Percentiles rank a stretch among this genome's conserved stretches.
Evolutionary conservation across 1,140 invertebrate genomes (phyloP).

Genomic region (Globodera ellingtonae): DNA sequence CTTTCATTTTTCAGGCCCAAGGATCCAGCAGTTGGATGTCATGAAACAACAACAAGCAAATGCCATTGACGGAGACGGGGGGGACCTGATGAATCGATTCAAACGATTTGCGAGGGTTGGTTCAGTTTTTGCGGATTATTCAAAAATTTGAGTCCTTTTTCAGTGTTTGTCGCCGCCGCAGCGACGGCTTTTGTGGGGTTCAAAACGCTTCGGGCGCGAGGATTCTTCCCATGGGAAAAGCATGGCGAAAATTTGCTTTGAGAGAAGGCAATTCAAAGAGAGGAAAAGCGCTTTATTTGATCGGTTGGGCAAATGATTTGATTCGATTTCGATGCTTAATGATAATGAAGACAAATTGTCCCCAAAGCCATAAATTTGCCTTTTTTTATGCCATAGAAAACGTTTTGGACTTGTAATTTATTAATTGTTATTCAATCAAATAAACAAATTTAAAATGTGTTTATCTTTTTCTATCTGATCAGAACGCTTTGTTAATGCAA

Average conservation of each 20-base stretch:
- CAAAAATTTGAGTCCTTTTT: not conserved
- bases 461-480: too few relatives aligned
- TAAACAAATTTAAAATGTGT: too few relatives aligned
- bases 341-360: too few relatives aligned
- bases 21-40: not conserved
- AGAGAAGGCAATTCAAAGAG: not conserved
- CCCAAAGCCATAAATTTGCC: too few relatives aligned
- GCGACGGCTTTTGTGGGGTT: not conserved
- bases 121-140: not conserved
- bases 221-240: not conserved
- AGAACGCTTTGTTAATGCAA: too few relatives aligned
- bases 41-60: not conserved
- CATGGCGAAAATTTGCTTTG: not conserved
- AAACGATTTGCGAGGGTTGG: conserved; percentile 30
- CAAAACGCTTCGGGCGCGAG: not conserved
- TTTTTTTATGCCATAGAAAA: too few relatives aligned
- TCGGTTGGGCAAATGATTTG: too few relatives aligned
- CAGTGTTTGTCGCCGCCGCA: not conserved
- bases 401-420: too few relatives aligned
- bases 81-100: not conserved
- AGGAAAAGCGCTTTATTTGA: too few relatives aligned
- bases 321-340: too few relatives aligned
- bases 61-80: not conserved
- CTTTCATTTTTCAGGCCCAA: not conserved
- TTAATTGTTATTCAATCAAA: too few relatives aligned